Evolutionary conservation across 2,113 vertebrate species (phyloP), one percentile per base, ranked within the genome.

Genomic region (Lepisosteus oculatus): DNA sequence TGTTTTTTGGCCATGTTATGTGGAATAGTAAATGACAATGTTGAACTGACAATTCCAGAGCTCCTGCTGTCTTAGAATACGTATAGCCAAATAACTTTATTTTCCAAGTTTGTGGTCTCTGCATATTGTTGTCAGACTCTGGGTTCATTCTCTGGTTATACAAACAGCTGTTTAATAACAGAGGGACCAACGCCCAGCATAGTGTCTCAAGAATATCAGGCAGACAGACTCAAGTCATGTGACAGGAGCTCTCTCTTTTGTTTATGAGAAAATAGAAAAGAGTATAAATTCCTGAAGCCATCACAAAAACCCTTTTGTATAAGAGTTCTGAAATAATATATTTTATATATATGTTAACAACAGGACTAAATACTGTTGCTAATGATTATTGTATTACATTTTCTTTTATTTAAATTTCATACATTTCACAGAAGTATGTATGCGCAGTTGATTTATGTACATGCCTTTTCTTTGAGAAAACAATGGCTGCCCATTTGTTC

Each of bases 71-170:
- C 45, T 29, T 67, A 61, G 55, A 17, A 13, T 8, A 43, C 41
- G 9, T 6, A 3, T 6, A 42, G 17, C 43, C 14, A 41, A 69
- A 62, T 51, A 8, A n/a, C 42, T 54, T 5, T 74, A 65, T 75
- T 55, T 83, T 89, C 78, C 78, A 81, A 89, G 86, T 85, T 86
- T 72, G 75, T 76, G 70, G 76, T 76, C 81, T 80, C 81, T n/a
- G 72, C 77, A 81, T 65, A 73, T 80, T 77, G 77, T 78, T 70
- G 42, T 84, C 81, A 85, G 4, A 76, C 79, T 70, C 47, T 6
- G 71, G 84, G 85, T 83, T 86, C 77, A 85, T 85, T 89, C 91
- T 84, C 85, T 87, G 82, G 80, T 89, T 88, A 88, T 88, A 81
- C 79, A 90, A 86, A 85, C 85, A 87, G 79, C 78, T 83, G 75